phyloP scores from a whole-genome alignment of 2,113 vertebrate genomes.

The Melanotaenia duboulayi region DNA sequence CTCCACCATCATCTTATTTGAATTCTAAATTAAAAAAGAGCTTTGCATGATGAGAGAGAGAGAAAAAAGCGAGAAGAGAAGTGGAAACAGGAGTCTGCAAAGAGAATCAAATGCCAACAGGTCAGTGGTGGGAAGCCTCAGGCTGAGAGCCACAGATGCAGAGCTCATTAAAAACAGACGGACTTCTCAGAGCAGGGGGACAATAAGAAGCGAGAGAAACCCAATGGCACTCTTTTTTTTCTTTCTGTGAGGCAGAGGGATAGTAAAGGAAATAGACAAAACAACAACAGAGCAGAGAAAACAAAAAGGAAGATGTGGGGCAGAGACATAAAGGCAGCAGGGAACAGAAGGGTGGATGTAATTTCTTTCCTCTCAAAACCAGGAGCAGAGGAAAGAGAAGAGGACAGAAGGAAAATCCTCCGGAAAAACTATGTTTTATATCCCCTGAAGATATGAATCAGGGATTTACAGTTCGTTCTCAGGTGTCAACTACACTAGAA shows the following conservation, averaged over 20 bases:
- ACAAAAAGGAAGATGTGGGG: constrained; percentile 50
- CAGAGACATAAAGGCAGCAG: constrained; percentile 26
- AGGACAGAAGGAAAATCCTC: constrained; percentile 12
- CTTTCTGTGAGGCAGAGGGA: constrained; percentile 50
- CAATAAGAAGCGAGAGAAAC: constrained; percentile 50
- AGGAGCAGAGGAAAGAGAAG: background rate
- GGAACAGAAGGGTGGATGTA: constrained; percentile 17
- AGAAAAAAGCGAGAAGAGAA: constrained; percentile 11
- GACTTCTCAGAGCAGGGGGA: constrained; percentile 58
- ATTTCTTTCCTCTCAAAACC: constrained; percentile 40
- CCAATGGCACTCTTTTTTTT: constrained; percentile 56
- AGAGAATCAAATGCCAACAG: constrained; percentile 75
- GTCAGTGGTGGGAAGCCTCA: constrained; percentile 72
- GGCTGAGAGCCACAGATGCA: constrained; percentile 69
- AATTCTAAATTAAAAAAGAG: constrained; percentile 55
- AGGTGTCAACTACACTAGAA: constrained; percentile 4
- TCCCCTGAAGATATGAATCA: constrained; percentile 37
- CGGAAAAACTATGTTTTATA: constrained; percentile 1
- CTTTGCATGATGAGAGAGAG: constrained; percentile 18
- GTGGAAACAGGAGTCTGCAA: constrained; percentile 37
- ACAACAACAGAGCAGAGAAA: constrained; percentile 47
- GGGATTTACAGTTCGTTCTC: constrained; percentile 7
- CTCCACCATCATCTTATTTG: constrained; percentile 54
- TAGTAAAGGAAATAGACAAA: constrained; percentile 37
- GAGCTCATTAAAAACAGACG: constrained; percentile 80